Base-by-base conservation (phyloP, 2,797 vertebrate species). In the Platyrinchus mystaceus region DNA sequence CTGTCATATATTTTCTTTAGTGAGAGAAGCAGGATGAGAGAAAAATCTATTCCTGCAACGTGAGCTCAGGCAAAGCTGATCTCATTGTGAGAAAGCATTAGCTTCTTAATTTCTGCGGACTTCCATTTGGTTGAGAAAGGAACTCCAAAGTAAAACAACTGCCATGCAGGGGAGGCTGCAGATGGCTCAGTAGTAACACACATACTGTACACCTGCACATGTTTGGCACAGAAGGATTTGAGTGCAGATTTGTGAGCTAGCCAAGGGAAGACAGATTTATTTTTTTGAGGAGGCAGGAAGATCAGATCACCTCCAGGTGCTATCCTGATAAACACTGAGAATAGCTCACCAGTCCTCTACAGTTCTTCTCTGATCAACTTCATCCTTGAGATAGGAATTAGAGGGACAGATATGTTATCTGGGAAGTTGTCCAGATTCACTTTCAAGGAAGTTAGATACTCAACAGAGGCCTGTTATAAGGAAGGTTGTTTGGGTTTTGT, bases 271-370 rank as follows among this genome's bases (percentile, higher is more conserved):
- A 91, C 95, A 96, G 84, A 91, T 96, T 94, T 96, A 93, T 94
- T 96, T 95, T 92, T 95, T 87, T 89, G 94, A 92, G 86, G 89
- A 87, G 91, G 92, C 78, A 94, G 95, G 55, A 89, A 93, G 85
- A 89, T 85, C 95, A 89, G 90, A 95, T 96, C 95, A 95, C 92
- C 89, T 96, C 93, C 95, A 93, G 95, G 94, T 95, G 85, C 91
- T 91, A 70, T 69, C 32, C 56, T 28, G 77, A 88, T 89, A 87
- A 93, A 93, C 79, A 93, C 63, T 32, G 37, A 87, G 94, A 88
- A 91, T 79, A 79, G 82, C 87, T 94, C 94, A 84, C 58, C 80
- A 78, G 52, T 74, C 66, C 77, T 93, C 64, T 67, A 26, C 58
- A 43, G 56, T 90, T 83, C 47, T 76, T 84, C 82, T 55, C 86